Conservation (phyloP, 2,888 invertebrate genomes). For the Apodemia zela region DNA sequence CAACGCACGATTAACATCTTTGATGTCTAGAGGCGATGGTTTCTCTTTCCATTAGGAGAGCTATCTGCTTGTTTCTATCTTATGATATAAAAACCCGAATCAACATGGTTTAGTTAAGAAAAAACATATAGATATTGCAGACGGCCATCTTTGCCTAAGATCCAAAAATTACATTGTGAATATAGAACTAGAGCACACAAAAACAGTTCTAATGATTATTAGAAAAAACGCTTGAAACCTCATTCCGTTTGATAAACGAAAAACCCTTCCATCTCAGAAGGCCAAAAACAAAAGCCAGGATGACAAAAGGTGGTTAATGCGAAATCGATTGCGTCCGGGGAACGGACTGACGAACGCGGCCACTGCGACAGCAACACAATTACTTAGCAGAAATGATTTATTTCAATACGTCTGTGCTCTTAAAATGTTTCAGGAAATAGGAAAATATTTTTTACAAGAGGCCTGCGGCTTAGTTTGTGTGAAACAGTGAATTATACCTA, state of each 20-base stretch:
- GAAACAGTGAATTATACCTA: background rate
- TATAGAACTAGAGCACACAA: background rate
- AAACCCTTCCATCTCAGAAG: conserved; percentile 28
- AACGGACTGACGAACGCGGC: conserved; percentile 10
- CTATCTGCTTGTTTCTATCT: too few relatives aligned
- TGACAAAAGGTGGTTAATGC: conserved; percentile 52
- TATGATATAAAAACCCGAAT: too few relatives aligned
- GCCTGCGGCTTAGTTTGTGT: background rate
- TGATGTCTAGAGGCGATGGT: too few relatives aligned
- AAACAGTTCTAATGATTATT: conserved; percentile 7
- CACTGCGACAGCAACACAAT: conserved; percentile 10
- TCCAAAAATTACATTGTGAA: background rate
- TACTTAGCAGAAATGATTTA: conserved; percentile 9
- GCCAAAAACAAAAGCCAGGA: conserved; percentile 33
- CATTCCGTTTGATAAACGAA: conserved; percentile 18
- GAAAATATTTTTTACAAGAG: background rate
- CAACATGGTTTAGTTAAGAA: too few relatives aligned
- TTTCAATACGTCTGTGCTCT: conserved; percentile 5
- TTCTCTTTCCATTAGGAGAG: too few relatives aligned
- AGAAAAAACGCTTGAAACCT: background rate
- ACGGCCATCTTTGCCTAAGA: background rate
- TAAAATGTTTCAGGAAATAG: background rate
- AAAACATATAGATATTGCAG: background rate
- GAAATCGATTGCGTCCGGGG: conserved; percentile 50
- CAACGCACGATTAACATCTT: too few relatives aligned